These are phyloP conservation scores for Leguminivora glycinivorella DNA, from an alignment of 1,140 invertebrate genomes.

Conservation along the genomic window DNA sequence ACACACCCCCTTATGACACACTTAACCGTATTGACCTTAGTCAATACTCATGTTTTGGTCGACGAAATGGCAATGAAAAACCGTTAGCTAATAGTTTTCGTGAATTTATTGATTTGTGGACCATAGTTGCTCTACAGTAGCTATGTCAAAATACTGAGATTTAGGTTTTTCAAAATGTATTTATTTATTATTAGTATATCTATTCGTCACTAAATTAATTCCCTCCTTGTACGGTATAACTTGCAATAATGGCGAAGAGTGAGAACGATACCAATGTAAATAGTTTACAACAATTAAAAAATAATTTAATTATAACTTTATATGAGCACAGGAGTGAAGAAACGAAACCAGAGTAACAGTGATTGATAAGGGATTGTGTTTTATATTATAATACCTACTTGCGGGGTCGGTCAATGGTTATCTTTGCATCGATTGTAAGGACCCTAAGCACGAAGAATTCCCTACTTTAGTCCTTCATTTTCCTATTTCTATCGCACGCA, in stretches of 20 bases:
- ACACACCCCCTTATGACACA: too few relatives aligned
- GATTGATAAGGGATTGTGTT: too few relatives aligned
- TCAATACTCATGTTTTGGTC: too few relatives aligned
- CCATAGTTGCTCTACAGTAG: not conserved
- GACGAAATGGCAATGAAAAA: too few relatives aligned
- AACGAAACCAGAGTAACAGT: not conserved
- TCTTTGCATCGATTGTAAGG: too few relatives aligned
- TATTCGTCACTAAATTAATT: not conserved
- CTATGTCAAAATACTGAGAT: not conserved
- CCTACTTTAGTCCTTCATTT: too few relatives aligned
- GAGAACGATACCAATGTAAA: conserved; percentile 60
- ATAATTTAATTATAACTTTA: conserved; percentile 22
- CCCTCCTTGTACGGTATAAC: conserved; percentile 17
- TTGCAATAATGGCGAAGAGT: conserved; percentile 35
- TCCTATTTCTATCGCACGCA: too few relatives aligned
- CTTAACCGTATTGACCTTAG: too few relatives aligned
- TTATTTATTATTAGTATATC: not conserved
- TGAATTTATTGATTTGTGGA: not conserved
- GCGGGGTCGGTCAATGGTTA: too few relatives aligned
- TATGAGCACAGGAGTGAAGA: not conserved
- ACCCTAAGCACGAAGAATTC: too few relatives aligned
- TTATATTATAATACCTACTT: too few relatives aligned
- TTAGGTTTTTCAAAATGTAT: not conserved
- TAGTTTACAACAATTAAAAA: conserved; percentile 34
- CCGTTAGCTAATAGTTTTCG: not conserved